These are phyloP conservation scores for Anomalospiza imberbis DNA, from an alignment of 2,797 vertebrate genomes.

Conservation along the genomic window DNA sequence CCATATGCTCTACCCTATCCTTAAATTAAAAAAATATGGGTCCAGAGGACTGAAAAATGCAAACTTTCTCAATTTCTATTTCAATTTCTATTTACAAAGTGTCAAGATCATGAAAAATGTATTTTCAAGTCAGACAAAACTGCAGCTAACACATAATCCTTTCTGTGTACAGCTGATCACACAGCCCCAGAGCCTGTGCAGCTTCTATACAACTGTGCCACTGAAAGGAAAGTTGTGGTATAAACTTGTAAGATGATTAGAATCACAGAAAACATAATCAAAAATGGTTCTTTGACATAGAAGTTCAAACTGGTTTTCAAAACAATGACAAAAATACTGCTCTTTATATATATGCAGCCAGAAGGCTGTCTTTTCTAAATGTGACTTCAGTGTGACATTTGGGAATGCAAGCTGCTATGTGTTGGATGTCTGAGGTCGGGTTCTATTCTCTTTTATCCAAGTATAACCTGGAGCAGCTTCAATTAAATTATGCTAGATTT, in stretches of 20 bases:
- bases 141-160: not conserved
- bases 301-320: not conserved
- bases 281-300: not conserved
- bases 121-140: not conserved
- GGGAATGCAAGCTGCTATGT: not conserved
- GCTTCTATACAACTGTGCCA: not conserved
- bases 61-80: not conserved
- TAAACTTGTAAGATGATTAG: not conserved
- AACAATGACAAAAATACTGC: not conserved
- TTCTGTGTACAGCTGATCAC: not conserved
- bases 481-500: slow-evolving; percentile 1
- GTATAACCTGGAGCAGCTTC: slow-evolving; percentile 23
- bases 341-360: not conserved
- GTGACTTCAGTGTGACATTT: not conserved
- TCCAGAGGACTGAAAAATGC: not conserved
- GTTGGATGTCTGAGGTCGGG: not conserved
- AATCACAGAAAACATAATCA: not conserved
- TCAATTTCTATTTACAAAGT: too few relatives aligned
- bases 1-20: not conserved
- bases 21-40: not conserved
- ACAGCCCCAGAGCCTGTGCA: not conserved
- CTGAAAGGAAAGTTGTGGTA: not conserved
- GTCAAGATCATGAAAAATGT: not conserved
- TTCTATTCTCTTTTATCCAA: slow-evolving; percentile 15
- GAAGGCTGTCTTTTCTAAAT: not conserved